Percentiles rank a stretch among this genome's conserved stretches.
Evolutionary conservation across 2,113 vertebrate species (phyloP).

Genomic region (Tursiops truncatus): DNA sequence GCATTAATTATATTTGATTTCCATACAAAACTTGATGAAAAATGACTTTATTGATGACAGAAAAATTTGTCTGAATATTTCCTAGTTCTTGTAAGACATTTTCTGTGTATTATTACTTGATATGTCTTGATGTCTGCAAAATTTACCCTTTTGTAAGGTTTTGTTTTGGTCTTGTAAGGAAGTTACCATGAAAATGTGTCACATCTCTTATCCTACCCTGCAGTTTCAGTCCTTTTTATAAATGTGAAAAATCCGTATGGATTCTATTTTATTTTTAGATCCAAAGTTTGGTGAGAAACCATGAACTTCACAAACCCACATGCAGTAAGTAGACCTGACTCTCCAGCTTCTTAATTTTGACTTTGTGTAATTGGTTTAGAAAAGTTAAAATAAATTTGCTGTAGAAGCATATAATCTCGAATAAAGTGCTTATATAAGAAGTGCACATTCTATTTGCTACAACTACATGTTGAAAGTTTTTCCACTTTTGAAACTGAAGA

Average conservation of each 20-base stretch:
- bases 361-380: not conserved
- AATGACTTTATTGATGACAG: not conserved
- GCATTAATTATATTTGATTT: not conserved
- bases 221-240: not conserved
- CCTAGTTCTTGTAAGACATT: not conserved
- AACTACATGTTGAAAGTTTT: not conserved
- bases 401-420: not conserved
- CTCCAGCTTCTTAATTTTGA: not conserved
- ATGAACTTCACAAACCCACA: not conserved
- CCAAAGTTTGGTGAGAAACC: not conserved
- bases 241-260: not conserved
- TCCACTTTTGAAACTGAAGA: not conserved
- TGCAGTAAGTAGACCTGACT: not conserved
- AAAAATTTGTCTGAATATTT: not conserved
- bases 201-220: not conserved
- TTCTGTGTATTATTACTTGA: not conserved
- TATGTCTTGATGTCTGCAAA: not conserved
- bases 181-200: not conserved
- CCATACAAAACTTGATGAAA: not conserved
- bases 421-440: not conserved
- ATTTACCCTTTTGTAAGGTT: not conserved
- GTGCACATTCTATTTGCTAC: not conserved
- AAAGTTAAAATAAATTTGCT: not conserved
- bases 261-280: conserved; percentile 9
- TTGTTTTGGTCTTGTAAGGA: not conserved